Conservation (phyloP, 2,888 invertebrate species). For the Petrolisthes manimaculis region DNA sequence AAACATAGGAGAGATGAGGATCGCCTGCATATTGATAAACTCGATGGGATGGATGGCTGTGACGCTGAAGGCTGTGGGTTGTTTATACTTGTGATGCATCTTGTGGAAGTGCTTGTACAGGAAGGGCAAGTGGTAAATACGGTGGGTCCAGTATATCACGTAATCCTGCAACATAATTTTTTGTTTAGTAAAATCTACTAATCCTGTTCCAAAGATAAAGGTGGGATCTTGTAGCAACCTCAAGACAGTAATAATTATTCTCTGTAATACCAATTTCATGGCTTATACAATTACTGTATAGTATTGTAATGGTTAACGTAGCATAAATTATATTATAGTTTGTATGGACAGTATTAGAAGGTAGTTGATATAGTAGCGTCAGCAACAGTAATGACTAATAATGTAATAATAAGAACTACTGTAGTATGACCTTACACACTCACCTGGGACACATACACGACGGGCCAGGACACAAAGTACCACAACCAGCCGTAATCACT, state of each 20-base stretch:
- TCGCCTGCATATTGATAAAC: conserved; percentile 77
- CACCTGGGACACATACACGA: conserved; percentile 77
- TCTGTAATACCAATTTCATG: too few species aligned
- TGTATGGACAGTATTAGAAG: too few species aligned
- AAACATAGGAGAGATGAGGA: conserved; percentile 76
- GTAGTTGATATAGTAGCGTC: too few species aligned
- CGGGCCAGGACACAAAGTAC: conserved; percentile 77
- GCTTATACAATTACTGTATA: too few species aligned
- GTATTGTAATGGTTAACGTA: too few species aligned
- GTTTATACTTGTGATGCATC: conserved; percentile 81
- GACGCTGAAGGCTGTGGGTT: conserved; percentile 82
- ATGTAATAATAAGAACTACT: too few species aligned
- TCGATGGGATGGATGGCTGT: conserved; percentile 82
- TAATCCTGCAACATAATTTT: conserved; percentile 74
- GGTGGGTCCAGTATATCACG: conserved; percentile 77
- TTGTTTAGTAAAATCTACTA: background rate
- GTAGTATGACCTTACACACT: conserved; percentile 46
- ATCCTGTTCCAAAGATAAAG: background rate
- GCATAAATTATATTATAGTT: too few species aligned
- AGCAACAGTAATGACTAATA: too few species aligned
- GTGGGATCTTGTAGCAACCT: background rate
- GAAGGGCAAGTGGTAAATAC: conserved; percentile 78
- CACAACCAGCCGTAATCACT: conserved; percentile 78
- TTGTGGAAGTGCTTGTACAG: conserved; percentile 81
- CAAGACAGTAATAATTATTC: too few species aligned